Evolutionary conservation across 1,140 invertebrate genomes (phyloP), one percentile per base, ranked within the genome.

Genomic region (Magallana ariakensis): DNA sequence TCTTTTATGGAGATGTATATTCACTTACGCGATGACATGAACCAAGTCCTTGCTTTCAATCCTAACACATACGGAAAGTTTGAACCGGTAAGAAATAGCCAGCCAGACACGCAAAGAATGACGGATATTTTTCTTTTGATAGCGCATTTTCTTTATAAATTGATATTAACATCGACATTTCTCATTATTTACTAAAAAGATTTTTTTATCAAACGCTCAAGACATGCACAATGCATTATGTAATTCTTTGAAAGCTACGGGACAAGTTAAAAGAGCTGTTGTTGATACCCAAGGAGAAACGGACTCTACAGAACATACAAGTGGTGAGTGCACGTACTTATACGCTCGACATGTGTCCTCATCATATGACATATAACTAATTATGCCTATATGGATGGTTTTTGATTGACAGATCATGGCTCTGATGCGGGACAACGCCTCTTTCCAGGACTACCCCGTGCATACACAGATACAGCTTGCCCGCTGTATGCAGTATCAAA

Each of bases 1-100:
- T 92, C 91, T 0, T 91, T 90, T 60, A 87, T 91, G 86, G 91
- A 92, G 70, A 91, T 91, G 90, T 90, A 92, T n/a, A 87, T 92
- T 16, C 89, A 92, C 60, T 66, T 92, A 16, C 85, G 90, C 22
- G 89, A 90, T 81, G 88, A 89, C 16, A 81, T 92, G 26, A 89
- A 89, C 19, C 83, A 92, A n/a, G 19, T 89, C 8, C 60, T 92
- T 26, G 89, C 90, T 6, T 92, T 92, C 82, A 92, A 90, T 70
- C 88, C 88, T 0, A 85, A 91, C 16, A 89, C 83, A 9, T 92
- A 89, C 85, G 88, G 85, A 11, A 91, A 89, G 26, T 85, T 85
- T 16, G 85, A 89, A 86, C 87, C 88, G n/a, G 90, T 91, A 66
- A 88, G 88, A 60, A 70, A 26, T 19, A 7, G 4, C 5, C 33